phyloP scores from a whole-genome alignment of 2,888 invertebrate species.

The Parnassius orleans region DNA sequence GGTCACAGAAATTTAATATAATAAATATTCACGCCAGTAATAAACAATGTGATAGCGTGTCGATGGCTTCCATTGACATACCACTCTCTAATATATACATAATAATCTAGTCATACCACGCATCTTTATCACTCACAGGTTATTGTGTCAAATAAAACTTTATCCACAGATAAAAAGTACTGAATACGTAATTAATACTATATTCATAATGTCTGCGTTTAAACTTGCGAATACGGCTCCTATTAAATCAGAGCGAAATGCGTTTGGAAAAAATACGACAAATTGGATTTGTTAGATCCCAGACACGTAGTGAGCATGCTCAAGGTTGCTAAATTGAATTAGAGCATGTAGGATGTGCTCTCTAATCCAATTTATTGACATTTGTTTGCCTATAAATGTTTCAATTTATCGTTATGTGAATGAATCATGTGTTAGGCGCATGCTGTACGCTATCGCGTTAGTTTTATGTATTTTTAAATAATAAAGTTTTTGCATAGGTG shows the following conservation, averaged over 20 bases:
- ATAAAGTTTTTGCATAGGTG: too few species aligned
- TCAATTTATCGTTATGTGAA: slow-evolving; percentile 18
- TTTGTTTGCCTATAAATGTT: slow-evolving; percentile 24
- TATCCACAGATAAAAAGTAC: slow-evolving; percentile 60
- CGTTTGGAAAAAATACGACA: slow-evolving; percentile 19
- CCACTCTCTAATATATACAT: slow-evolving; percentile 20
- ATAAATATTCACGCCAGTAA: slow-evolving; percentile 41
- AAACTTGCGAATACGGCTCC: slow-evolving; percentile 24
- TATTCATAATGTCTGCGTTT: slow-evolving; percentile 34
- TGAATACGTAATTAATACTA: slow-evolving; percentile 37
- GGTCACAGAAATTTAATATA: slow-evolving; percentile 37
- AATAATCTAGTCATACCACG: slow-evolving; percentile 24
- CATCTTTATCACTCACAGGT: slow-evolving; percentile 69
- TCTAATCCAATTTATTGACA: slow-evolving; percentile 23
- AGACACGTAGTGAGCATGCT: slow-evolving; percentile 9
- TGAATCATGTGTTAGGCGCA: slow-evolving; percentile 18
- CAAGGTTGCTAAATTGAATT: slow-evolving; percentile 27
- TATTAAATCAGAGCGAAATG: slow-evolving; percentile 11
- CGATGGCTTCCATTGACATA: slow-evolving; percentile 55
- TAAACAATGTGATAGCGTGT: slow-evolving; percentile 52
- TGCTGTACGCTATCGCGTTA: slow-evolving; percentile 22
- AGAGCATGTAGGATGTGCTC: slow-evolving; percentile 18
- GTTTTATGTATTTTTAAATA: neutral
- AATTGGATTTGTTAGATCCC: slow-evolving; percentile 25
- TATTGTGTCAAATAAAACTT: slow-evolving; percentile 69